Conservation (phyloP, 2,888 invertebrate species). For the Hirtodrosophila cameraria region DNA sequence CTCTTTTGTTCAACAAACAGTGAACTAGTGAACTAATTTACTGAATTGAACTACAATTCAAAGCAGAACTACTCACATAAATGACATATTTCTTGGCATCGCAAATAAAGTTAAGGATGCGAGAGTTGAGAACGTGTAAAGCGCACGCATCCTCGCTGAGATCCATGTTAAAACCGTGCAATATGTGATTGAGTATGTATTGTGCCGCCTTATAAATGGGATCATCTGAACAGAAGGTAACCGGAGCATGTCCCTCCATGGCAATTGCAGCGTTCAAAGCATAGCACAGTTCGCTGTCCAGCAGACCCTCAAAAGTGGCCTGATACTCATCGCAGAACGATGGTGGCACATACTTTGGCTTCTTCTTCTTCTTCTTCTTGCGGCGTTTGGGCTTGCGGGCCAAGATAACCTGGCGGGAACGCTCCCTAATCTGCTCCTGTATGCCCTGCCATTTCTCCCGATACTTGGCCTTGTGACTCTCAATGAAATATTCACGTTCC, state of each 20-base stretch:
- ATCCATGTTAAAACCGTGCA: conserved; percentile 76
- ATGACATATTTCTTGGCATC: conserved; percentile 79
- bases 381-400: conserved; percentile 20
- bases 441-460: conserved; percentile 67
- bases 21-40: too few species aligned
- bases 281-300: conserved; percentile 76
- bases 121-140: conserved; percentile 46
- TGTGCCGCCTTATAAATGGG: conserved; percentile 82
- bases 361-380: conserved; percentile 40
- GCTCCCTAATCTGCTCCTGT: conserved; percentile 58
- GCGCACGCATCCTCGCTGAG: conserved; percentile 71
- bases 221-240: conserved; percentile 68
- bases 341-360: conserved; percentile 7
- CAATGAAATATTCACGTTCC: conserved; percentile 66
- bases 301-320: conserved; percentile 66
- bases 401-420: conserved; percentile 8
- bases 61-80: conserved; percentile 61
- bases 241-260: conserved; percentile 56
- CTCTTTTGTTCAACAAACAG: too few species aligned
- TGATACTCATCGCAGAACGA: conserved; percentile 62
- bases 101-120: conserved; percentile 71
- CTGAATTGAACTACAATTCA: too few species aligned
- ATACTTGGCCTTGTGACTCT: conserved; percentile 62
- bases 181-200: conserved; percentile 79
- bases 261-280: conserved; percentile 79